Evolutionary conservation across 1,140 invertebrate genomes (phyloP).

Genomic region (Neotoxoptera formosana): DNA sequence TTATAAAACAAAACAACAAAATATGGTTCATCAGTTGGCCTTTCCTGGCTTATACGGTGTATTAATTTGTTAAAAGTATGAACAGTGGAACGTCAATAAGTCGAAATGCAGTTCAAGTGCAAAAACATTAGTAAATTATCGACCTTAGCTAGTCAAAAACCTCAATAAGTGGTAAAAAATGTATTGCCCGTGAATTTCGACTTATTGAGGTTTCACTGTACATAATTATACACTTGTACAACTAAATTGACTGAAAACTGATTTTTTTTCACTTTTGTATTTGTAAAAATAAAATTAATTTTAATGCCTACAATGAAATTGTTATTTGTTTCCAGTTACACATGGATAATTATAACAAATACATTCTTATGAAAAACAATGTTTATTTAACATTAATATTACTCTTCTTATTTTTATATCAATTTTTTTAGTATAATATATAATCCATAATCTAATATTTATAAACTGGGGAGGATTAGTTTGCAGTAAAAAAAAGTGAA

Average conservation of each 20-base stretch:
- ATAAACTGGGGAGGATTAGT: neutral
- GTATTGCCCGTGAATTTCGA: no score
- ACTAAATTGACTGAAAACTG: neutral
- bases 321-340: neutral
- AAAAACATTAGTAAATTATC: no score
- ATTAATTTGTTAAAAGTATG: neutral
- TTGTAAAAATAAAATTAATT: neutral
- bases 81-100: neutral
- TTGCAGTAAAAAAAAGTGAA: neutral
- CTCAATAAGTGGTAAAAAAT: no score
- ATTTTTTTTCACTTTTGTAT: slow-evolving; percentile 20
- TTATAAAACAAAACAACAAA: neutral
- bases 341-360: neutral
- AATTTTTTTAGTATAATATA: neutral
- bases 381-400: neutral
- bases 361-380: neutral
- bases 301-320: neutral
- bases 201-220: no score
- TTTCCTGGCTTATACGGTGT: neutral
- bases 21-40: neutral
- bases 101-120: no score
- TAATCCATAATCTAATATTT: neutral
- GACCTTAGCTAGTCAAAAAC: no score
- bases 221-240: neutral
- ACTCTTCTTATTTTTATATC: neutral